These are phyloP conservation scores for Lordiphosa mommai DNA, from an alignment of 1,140 invertebrate genomes.

Conservation along the genomic window DNA sequence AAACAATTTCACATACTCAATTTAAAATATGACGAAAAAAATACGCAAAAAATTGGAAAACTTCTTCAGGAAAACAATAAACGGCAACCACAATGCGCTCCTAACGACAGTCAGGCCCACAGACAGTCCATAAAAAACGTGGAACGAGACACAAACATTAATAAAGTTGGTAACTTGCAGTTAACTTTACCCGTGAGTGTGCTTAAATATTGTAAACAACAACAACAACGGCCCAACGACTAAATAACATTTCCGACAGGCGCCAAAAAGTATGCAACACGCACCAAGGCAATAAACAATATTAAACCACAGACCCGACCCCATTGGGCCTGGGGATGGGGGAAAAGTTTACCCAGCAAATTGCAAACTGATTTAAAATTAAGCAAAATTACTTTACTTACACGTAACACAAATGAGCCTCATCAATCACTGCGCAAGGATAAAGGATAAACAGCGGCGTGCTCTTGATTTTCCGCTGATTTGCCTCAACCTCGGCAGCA, in stretches of 20 bases:
- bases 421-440: constrained; percentile 58
- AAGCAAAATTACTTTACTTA: constrained; percentile 71
- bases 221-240: constrained; percentile 38
- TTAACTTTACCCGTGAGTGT: constrained; percentile 77
- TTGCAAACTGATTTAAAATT: constrained; percentile 78
- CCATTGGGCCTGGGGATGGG: neutral
- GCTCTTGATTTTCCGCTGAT: constrained; percentile 36
- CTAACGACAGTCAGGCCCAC: constrained; percentile 15
- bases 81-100: constrained; percentile 32
- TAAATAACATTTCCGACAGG: constrained; percentile 57
- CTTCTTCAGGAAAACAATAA: constrained; percentile 24
- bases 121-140: constrained; percentile 55
- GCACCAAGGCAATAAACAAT: constrained; percentile 70
- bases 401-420: constrained; percentile 64
- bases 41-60: constrained; percentile 27
- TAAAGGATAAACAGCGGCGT: constrained; percentile 58
- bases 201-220: constrained; percentile 70
- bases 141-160: constrained; percentile 42
- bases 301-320: constrained; percentile 44
- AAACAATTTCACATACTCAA: no score
- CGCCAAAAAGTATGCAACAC: constrained; percentile 67
- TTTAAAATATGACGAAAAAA: neutral
- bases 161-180: constrained; percentile 75
- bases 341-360: constrained; percentile 47
- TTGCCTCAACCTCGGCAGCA: constrained; percentile 3